Base-by-base conservation (phyloP, 1,140 invertebrate species). In the Meteorus sp. region DNA sequence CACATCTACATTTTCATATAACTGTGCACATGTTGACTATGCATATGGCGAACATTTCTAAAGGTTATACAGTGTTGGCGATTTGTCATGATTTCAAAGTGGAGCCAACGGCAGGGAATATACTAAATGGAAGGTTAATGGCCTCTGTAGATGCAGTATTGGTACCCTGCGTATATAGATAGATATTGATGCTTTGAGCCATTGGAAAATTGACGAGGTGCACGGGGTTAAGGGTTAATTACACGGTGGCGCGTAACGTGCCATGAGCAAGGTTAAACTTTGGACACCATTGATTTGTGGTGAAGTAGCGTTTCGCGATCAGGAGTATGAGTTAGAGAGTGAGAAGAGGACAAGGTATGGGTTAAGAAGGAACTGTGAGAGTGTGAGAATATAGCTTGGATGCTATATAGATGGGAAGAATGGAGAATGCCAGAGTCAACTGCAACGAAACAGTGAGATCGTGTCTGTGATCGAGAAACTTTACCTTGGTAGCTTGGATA, bases 211-310 rank as follows among this genome's bases (percentile, higher is more conserved):
- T 68, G 63, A 69, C 63, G 67, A 64, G 61, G 59, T 60, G 61
- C 56, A 65, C 45, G 57, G 57, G 57, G 64, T 65, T 65, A 72
- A 63, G 60, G 69, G 63, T 72, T 72, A 74, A 74, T 74, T 74
- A 72, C 65, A 69, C 66, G 65, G 62, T 65, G 53, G 67, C 66
- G 62, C 62, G 63, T 71, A 70, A 67, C 64, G 59, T 60, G 65
- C 64, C 60, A 51, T 33, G 63, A 65, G 66, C 62, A 56, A 61
- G 60, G 62, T 71, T 68, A 66, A 74, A 74, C 72, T 74, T 74
- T 71, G 61, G 68, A 70, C 70, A 69, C 63, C 69, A 71, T 74
- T 72, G 72, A 74, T 74, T 74, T 72, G 69, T 72, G 65, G 65
- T 44, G 48, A 65, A 55, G 57, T 62, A 63, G 56, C 54, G 47